Evolutionary conservation across 2,888 invertebrate species (phyloP).

Genomic region (Euplagia quadripunctaria): DNA sequence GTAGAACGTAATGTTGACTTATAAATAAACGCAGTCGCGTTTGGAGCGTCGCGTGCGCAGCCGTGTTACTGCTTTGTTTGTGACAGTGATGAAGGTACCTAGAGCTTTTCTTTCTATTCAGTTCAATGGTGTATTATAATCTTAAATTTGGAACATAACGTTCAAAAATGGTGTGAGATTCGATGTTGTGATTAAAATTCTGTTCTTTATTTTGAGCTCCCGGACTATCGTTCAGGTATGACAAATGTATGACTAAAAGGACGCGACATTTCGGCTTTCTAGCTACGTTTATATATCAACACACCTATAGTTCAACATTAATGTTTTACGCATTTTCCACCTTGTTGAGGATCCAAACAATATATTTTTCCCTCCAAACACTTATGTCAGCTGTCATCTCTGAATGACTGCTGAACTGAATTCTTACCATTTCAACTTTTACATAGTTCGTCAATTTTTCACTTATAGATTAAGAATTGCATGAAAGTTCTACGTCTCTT

Average conservation of each 20-base stretch:
- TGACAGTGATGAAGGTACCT: slow-evolving; percentile 52
- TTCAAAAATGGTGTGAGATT: background rate
- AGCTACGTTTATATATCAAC: background rate
- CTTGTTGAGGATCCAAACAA: background rate
- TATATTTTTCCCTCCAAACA: too few species aligned
- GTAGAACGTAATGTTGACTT: slow-evolving; percentile 76
- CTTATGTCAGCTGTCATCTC: too few species aligned
- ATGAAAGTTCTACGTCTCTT: background rate
- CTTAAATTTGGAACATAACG: background rate
- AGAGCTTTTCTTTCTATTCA: slow-evolving; percentile 11
- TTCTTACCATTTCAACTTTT: background rate
- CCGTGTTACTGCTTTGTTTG: slow-evolving; percentile 42
- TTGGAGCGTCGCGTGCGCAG: slow-evolving; percentile 58
- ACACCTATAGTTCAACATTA: background rate
- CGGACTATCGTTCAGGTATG: slow-evolving; percentile 8
- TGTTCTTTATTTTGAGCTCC: background rate
- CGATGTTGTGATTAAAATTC: background rate
- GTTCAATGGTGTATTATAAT: background rate
- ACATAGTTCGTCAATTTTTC: background rate
- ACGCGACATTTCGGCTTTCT: background rate
- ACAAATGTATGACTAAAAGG: background rate
- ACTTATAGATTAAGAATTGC: background rate
- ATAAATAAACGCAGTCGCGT: slow-evolving; percentile 83
- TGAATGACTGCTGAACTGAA: too few species aligned
- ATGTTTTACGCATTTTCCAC: background rate